Conservation (phyloP, 2,113 vertebrate species). For the Leuciscus idus region DNA sequence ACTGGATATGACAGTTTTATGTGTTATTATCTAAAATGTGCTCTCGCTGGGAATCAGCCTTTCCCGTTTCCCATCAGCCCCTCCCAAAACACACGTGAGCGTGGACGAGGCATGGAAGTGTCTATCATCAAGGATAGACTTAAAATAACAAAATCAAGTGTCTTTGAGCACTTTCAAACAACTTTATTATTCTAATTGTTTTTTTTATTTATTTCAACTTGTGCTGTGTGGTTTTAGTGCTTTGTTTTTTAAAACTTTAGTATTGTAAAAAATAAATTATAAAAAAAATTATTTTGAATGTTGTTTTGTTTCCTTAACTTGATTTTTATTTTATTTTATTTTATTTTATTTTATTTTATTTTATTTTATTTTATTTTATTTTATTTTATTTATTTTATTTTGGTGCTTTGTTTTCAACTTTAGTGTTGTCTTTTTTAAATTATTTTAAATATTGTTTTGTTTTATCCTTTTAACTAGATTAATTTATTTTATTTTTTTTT, state of each 20-base stretch:
- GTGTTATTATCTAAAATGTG: conserved; percentile 33
- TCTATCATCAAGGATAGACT: background rate
- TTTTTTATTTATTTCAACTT: background rate
- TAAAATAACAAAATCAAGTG: background rate
- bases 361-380: background rate
- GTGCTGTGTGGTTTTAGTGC: background rate
- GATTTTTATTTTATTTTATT: background rate
- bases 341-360: background rate
- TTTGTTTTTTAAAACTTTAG: background rate
- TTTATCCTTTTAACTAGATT: background rate
- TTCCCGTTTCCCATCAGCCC: background rate
- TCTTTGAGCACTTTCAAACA: background rate
- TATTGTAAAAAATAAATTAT: background rate
- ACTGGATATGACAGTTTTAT: conserved; percentile 32
- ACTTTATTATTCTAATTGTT: background rate
- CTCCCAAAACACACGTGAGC: background rate
- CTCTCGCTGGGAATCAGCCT: background rate
- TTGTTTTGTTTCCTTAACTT: background rate
- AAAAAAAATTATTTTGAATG: background rate
- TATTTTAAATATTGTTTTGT: background rate
- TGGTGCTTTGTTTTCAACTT: background rate
- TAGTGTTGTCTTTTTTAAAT: background rate
- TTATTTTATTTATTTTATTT: background rate
- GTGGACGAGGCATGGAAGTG: background rate
- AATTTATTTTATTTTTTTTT: too few species aligned